Conservation (phyloP, 2,113 vertebrate genomes). For the Alethe diademata region DNA sequence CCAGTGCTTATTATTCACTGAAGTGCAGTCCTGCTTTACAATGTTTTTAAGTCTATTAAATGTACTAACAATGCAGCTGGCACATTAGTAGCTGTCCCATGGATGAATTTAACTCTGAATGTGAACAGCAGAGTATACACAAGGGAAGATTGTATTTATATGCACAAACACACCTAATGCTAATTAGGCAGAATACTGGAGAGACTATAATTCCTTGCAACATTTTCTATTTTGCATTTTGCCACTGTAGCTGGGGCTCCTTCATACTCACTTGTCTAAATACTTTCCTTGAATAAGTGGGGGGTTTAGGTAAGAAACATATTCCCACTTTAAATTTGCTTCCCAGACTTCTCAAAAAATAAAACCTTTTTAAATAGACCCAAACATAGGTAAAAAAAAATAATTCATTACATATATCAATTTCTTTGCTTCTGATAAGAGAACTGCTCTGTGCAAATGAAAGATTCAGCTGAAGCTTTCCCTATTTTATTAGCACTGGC, state of each 20-base stretch:
- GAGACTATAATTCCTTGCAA: neutral
- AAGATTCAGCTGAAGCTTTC: neutral
- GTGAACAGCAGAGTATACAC: neutral
- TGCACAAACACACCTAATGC: neutral
- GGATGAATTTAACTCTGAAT: neutral
- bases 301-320: neutral
- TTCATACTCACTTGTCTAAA: neutral
- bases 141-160: neutral
- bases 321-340: neutral
- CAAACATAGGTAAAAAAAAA: neutral
- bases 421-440: neutral
- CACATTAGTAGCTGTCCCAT: neutral
- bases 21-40: neutral
- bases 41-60: neutral
- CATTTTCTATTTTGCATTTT: neutral
- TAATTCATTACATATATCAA: neutral
- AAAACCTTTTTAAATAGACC: neutral
- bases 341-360: neutral
- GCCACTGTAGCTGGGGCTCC: neutral
- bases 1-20: neutral
- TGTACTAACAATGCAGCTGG: neutral
- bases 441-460: neutral
- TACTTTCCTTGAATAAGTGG: neutral
- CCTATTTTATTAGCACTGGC: neutral
- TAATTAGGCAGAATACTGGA: neutral